phyloP scores from a whole-genome alignment of 2,797 vertebrate genomes.

The Parauchenoglanis ngamensis region DNA sequence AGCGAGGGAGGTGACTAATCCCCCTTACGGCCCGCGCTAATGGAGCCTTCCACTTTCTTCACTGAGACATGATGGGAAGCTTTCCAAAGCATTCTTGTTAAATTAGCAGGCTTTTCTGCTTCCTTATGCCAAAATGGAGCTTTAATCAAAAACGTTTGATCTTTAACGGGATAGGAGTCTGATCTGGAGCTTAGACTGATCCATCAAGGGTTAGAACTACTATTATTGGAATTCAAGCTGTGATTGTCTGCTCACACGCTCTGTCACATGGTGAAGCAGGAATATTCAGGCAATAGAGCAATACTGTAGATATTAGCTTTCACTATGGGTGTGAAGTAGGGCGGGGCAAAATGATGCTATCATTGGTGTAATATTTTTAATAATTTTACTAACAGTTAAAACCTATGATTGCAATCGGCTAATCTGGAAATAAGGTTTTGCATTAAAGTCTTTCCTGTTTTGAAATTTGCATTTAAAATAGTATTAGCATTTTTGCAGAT shows the following conservation, averaged over 20 bases:
- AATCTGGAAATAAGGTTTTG: no score
- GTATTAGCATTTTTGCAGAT: no score
- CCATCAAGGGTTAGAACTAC: neutral
- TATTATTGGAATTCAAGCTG: neutral
- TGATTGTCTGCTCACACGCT: neutral
- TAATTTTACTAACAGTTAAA: neutral
- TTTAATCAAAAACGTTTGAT: neutral
- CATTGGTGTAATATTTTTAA: neutral
- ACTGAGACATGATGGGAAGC: slow-evolving; percentile 16
- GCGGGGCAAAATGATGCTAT: neutral
- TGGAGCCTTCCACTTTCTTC: slow-evolving; percentile 30
- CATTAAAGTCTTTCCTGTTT: no score
- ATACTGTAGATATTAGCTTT: neutral
- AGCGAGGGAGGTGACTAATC: slow-evolving; percentile 50
- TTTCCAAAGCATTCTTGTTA: slow-evolving; percentile 16
- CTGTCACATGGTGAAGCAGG: neutral
- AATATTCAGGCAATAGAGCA: neutral
- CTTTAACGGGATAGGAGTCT: neutral
- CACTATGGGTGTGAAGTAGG: neutral
- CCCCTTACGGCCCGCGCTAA: slow-evolving; percentile 32
- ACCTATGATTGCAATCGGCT: neutral
- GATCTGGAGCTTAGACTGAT: neutral
- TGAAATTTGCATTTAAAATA: no score
- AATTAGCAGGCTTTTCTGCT: slow-evolving; percentile 20
- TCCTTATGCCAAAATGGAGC: slow-evolving; percentile 19